These are phyloP conservation scores for Glyphotaelius pellucidus DNA, from an alignment of 2,888 invertebrate genomes.

Conservation along the genomic window DNA sequence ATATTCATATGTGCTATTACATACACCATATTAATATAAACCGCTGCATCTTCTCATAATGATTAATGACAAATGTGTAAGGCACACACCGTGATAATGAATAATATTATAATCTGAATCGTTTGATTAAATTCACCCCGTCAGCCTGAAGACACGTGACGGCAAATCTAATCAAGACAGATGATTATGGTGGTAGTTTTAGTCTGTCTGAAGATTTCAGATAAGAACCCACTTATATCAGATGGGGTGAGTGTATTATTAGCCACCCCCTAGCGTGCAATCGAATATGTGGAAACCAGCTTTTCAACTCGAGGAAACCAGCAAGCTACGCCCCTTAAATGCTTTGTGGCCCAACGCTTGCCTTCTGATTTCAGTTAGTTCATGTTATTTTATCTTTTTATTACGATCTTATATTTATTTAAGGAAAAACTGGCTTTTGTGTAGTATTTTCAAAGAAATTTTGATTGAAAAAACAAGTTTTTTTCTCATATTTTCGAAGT, in stretches of 20 bases:
- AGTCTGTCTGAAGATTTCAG: not conserved
- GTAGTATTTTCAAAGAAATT: not conserved
- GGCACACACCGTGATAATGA: not conserved
- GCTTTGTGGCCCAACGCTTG: not conserved
- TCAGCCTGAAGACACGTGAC: constrained; percentile 61
- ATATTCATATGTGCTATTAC: no score
- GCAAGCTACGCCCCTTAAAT: not conserved
- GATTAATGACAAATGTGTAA: not conserved
- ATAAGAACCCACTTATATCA: not conserved
- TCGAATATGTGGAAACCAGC: not conserved
- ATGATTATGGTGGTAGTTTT: constrained; percentile 45
- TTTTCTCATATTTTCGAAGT: not conserved
- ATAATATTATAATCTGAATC: constrained; percentile 40
- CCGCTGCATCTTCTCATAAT: not conserved
- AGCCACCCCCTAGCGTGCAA: not conserved
- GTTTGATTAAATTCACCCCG: constrained; percentile 62
- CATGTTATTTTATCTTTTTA: not conserved
- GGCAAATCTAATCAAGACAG: constrained; percentile 63
- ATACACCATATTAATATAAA: no score
- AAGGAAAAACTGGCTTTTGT: not conserved
- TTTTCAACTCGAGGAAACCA: not conserved
- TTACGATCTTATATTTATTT: not conserved
- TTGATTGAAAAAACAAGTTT: no score
- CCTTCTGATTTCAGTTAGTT: not conserved
- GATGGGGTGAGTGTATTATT: not conserved